phyloP scores from a whole-genome alignment of 2,888 invertebrate species.

The Holacanthella duospinosa region DNA sequence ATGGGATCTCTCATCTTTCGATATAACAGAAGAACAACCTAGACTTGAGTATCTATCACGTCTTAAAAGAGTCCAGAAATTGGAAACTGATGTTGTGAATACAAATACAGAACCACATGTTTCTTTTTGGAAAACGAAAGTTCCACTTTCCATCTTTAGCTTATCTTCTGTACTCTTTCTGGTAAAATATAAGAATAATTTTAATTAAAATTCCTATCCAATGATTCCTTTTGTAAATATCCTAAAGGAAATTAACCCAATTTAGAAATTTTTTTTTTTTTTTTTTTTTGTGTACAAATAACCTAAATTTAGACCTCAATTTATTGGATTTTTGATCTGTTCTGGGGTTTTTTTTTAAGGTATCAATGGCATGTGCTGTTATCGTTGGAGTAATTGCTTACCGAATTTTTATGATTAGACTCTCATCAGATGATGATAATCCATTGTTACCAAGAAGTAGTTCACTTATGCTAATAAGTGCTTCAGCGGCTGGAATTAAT shows the following conservation, averaged over 20 bases:
- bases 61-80: constrained; percentile 58
- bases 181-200: no score
- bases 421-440: constrained; percentile 44
- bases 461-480: constrained; percentile 60
- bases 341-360: constrained; percentile 44
- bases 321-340: no score
- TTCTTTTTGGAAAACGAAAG: constrained; percentile 81
- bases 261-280: no score
- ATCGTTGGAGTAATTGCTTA: constrained; percentile 88
- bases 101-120: constrained; percentile 75
- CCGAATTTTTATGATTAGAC: constrained; percentile 69
- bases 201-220: neutral
- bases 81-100: constrained; percentile 50
- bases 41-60: constrained; percentile 80
- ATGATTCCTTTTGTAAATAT: neutral
- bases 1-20: constrained; percentile 90
- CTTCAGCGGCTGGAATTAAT: constrained; percentile 86
- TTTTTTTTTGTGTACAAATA: no score
- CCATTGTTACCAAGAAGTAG: constrained; percentile 22
- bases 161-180: constrained; percentile 72
- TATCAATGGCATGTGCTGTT: constrained; percentile 71
- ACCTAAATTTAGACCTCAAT: no score
- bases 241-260: no score
- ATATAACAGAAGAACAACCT: constrained; percentile 84
- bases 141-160: constrained; percentile 77